These are phyloP conservation scores for Ephestia elutella DNA, from an alignment of 1,140 invertebrate species.

Conservation along the genomic window DNA sequence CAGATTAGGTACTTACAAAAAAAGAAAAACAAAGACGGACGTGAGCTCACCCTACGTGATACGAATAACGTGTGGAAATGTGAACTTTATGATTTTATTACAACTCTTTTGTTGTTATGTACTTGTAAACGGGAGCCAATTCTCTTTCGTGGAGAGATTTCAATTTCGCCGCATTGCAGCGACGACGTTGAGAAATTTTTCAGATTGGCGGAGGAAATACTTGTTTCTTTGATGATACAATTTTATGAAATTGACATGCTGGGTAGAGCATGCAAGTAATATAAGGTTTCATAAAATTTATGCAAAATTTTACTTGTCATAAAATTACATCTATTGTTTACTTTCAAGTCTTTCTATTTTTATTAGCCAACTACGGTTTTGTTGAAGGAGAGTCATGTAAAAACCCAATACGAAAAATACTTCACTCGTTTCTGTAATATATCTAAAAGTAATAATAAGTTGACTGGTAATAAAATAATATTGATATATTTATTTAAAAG, in stretches of 20 bases:
- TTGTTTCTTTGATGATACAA: conserved; percentile 16
- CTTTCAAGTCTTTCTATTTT: no score
- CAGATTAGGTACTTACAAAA: conserved; percentile 44
- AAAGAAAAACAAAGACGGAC: conserved; percentile 37
- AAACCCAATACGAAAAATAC: no score
- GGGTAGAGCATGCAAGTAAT: no score
- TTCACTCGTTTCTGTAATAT: no score
- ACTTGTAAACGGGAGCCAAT: conserved; percentile 2
- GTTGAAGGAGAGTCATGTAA: no score
- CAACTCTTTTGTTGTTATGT: conserved; percentile 15
- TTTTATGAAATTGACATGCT: neutral
- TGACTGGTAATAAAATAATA: no score
- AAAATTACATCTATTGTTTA: no score
- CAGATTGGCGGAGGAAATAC: conserved; percentile 14
- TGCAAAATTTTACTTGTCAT: no score
- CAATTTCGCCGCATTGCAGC: conserved; percentile 16
- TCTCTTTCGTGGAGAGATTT: conserved; percentile 14
- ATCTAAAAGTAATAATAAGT: no score
- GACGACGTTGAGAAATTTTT: conserved; percentile 7
- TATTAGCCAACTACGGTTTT: no score
- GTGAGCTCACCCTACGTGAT: conserved; percentile 40
- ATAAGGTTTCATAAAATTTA: no score
- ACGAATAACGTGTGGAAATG: conserved; percentile 34
- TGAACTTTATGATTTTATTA: conserved; percentile 44
- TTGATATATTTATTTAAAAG: no score